Base-by-base conservation (phyloP, 1,140 invertebrate species). In the Scaptomyza montana region DNA sequence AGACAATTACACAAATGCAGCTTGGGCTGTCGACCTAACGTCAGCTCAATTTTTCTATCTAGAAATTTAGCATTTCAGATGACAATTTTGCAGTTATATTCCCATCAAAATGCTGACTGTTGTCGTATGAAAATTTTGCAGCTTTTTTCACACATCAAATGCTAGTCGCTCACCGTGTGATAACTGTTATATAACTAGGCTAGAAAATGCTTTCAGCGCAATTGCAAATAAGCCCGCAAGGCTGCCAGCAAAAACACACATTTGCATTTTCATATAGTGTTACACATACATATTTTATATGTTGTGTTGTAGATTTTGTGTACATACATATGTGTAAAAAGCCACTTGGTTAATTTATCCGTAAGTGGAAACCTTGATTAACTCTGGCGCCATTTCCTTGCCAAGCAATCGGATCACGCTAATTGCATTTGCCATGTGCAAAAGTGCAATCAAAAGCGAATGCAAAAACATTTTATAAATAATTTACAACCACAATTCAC, bases 361-460 rank as follows among this genome's bases (percentile, higher is more conserved):
- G 60, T 64, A 74, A 74, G 69, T 63, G 64, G 84, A 70, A 73
- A 56, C 70, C 81, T 78, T 86, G 77, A 86, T 86, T 87, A 82
- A 78, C 72, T 55, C 68, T 49, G 16, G 68, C 59, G 54, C 72
- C 84, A 82, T 79, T 86, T 87, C 75, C 82, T 63, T 8, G 70
- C 62, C 41, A 21, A 56, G 54, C 66, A 85, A 74, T 77, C 60
- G 80, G 78, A 45, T 53, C 53, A 59, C 55, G 62, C 77, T 85
- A 85, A 86, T 86, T 86, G 84, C 82, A 89, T 86, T 79, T 76
- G 49, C 67, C 66, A 53, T 46, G 41, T 59, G 54, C 63, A 56
- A 62, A 46, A 49, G 28, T 43, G 39, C 36, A 54, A 68, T 69
- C 12, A 19, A n/a, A 43, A 43, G 39, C 36, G 28, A 13, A 30